Evolutionary conservation across 1,140 invertebrate genomes (phyloP), one percentile per base, ranked within the genome.

Genomic region (Drosophila biarmipes): DNA sequence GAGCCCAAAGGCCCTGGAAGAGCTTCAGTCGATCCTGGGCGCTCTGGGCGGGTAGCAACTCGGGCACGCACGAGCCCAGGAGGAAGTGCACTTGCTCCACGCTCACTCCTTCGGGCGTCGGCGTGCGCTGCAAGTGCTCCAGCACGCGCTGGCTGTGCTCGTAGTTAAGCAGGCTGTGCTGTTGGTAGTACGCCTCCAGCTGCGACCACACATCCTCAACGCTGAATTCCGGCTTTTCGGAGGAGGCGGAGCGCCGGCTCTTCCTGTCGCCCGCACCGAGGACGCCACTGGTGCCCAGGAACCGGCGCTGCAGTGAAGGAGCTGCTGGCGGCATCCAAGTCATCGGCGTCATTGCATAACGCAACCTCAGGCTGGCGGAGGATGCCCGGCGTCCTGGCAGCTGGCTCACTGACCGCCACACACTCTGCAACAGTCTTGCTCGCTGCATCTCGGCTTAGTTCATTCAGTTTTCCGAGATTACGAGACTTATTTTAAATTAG

Each of bases 41-140:
- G n/a, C 43, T 77, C 24, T 71, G 69, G 0, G 82, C 66, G 1
- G 90, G 90, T 45, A 91, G 40, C 11, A 87, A 15, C 7, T 87
- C 73, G 2, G 82, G 81, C 31, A 90, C 90, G 53, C 90, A 91
- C 4, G 79, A 51, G 2, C 75, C 75, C 2, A 91, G 49, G 2
- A 91, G 57, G 19, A 91, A 91, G 45, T 90, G 74, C 43, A 78
- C 40, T 19, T 91, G 80, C 2, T 52, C 63, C 0, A 40, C 21
- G 10, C n/a, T 73, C 0, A 91, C 62, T 46, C 14, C 45, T 4
- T 7, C 43, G 7, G 6, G 7, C 29, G n/a, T 1, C 31, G 21
- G 6, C n/a, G 6, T 29, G 1, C 11, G 12, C 31, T 86, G 66
- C 29, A 90, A 24, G 19, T 58, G 58, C 29, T 67, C 49, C 19